Percentiles rank a stretch among this genome's conserved stretches.
phyloP scores from a whole-genome alignment of 2,797 vertebrate species.

The Alauda arvensis region DNA sequence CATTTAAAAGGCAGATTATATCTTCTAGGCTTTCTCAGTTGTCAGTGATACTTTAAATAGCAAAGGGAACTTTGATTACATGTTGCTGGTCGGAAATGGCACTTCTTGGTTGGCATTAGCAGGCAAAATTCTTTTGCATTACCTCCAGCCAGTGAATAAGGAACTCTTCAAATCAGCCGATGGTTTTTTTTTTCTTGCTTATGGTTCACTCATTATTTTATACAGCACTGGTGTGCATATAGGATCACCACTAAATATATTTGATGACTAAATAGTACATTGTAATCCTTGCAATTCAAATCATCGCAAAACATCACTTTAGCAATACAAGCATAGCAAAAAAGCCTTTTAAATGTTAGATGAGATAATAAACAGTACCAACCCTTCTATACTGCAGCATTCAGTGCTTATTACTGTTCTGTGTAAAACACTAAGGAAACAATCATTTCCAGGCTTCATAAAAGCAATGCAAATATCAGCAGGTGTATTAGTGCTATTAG shows the following conservation, averaged over 20 bases:
- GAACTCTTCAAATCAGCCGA: neutral
- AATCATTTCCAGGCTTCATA: slow-evolving; percentile 31
- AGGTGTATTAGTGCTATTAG: slow-evolving; percentile 34
- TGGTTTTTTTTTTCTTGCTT: neutral
- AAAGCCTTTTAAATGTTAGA: slow-evolving; percentile 23
- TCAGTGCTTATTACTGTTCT: neutral
- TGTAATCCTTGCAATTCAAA: neutral
- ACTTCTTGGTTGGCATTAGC: neutral
- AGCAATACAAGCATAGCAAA: neutral
- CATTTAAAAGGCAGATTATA: neutral
- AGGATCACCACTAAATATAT: neutral
- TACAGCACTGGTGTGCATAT: neutral
- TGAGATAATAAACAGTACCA: neutral
- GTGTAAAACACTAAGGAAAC: slow-evolving; percentile 14
- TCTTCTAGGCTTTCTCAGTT: neutral
- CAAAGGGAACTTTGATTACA: neutral
- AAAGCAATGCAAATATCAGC: slow-evolving; percentile 51
- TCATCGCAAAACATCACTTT: neutral
- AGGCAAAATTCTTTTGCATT: neutral
- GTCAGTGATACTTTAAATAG: neutral
- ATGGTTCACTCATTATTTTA: neutral
- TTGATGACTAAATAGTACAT: neutral
- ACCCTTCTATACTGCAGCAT: neutral
- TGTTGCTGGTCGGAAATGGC: neutral
- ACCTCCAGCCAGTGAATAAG: neutral